Conservation (phyloP, 2,797 vertebrate genomes). For the Chaetodon trifasciatus region DNA sequence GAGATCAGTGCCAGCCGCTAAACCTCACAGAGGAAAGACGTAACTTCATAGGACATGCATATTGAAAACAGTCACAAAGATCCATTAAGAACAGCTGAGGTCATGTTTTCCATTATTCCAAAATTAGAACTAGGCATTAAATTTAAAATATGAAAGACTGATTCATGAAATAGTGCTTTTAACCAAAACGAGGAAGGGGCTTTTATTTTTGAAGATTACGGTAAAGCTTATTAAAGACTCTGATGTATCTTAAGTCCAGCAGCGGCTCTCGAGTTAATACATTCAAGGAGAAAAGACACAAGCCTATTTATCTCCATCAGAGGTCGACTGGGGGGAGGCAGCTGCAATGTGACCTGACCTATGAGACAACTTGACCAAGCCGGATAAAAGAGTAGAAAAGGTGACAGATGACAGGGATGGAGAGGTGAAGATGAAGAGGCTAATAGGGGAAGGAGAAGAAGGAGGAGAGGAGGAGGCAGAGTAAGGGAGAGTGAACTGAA, state of each 20-base stretch:
- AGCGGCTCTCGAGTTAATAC: background rate
- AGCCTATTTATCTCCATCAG: background rate
- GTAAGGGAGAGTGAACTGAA: conserved; percentile 22
- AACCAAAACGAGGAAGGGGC: background rate
- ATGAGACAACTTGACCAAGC: conserved; percentile 2
- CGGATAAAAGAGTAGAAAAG: background rate
- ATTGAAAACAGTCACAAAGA: conserved; percentile 38
- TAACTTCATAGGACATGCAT: conserved; percentile 15
- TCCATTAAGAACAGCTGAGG: conserved; percentile 21
- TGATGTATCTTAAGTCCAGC: background rate
- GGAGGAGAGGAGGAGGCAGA: background rate
- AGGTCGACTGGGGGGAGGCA: background rate
- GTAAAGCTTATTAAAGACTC: background rate
- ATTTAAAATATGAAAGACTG: conserved; percentile 25
- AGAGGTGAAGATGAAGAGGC: conserved; percentile 15
- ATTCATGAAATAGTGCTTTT: conserved; percentile 7
- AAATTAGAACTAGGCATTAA: conserved; percentile 23
- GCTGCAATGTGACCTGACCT: background rate
- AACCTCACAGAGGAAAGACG: conserved; percentile 54
- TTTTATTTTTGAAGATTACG: conserved; percentile 3
- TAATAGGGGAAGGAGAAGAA: background rate
- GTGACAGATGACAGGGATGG: background rate
- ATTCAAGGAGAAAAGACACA: background rate
- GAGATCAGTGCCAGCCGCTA: conserved; percentile 30
- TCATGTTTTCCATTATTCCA: conserved; percentile 45